Evolutionary conservation across 2,888 invertebrate species (phyloP).

Genomic region (Xiphydria camelus): DNA sequence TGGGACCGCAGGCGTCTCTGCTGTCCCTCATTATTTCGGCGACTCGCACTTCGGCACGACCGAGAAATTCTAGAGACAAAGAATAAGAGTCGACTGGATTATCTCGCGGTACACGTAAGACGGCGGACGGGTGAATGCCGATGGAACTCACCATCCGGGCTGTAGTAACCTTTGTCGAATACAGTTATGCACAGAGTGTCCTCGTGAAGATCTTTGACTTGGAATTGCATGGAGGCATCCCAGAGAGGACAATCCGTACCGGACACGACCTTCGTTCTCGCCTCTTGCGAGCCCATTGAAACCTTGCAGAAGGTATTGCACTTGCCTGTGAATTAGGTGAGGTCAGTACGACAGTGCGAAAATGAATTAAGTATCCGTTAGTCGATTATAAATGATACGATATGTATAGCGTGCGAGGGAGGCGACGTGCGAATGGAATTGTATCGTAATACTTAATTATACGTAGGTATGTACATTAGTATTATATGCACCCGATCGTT

Average conservation of each 20-base stretch:
- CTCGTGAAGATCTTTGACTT: conserved; percentile 68
- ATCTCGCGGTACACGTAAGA: not conserved
- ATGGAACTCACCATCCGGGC: conserved; percentile 75
- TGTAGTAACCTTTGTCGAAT: conserved; percentile 71
- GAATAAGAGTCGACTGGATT: not conserved
- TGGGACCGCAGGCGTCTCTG: conserved; percentile 65
- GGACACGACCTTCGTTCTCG: conserved; percentile 66
- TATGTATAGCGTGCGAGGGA: too few relatives aligned
- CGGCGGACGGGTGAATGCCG: too few relatives aligned
- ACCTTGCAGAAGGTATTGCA: conserved; percentile 76
- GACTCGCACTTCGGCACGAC: conserved; percentile 70
- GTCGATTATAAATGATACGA: too few relatives aligned
- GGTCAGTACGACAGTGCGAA: too few relatives aligned
- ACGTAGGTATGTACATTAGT: not conserved
- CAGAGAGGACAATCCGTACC: conserved; percentile 66
- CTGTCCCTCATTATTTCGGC: conserved; percentile 66
- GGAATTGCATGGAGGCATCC: conserved; percentile 79
- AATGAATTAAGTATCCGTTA: too few relatives aligned
- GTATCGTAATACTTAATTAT: too few relatives aligned
- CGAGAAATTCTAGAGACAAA: conserved; percentile 67
- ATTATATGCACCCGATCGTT: not conserved
- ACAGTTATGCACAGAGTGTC: conserved; percentile 73
- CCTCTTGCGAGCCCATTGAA: conserved; percentile 72
- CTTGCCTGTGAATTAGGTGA: too few relatives aligned
- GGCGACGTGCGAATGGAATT: too few relatives aligned